Conservation (phyloP, 2,113 vertebrate genomes). For the Pao palembangensis region DNA sequence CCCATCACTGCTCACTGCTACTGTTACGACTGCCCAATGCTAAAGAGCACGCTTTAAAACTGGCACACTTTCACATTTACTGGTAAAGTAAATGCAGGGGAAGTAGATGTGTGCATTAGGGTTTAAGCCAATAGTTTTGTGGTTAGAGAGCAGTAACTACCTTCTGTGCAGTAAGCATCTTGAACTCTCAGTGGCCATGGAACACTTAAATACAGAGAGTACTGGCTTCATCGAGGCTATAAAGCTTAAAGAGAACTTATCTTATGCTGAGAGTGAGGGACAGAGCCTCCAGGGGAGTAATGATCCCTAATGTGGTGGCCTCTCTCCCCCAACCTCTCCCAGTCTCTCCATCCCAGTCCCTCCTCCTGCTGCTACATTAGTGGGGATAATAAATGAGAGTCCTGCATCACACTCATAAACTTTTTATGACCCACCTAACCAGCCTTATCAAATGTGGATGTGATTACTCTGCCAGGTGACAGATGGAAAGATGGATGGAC, state of each 20-base stretch:
- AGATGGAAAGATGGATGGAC: constrained; percentile 53
- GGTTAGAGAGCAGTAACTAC: constrained; percentile 67
- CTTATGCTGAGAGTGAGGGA: constrained; percentile 57
- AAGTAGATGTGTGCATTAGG: constrained; percentile 43
- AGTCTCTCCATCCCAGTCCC: constrained; percentile 28
- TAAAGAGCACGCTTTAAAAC: constrained; percentile 14
- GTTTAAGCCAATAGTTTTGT: constrained; percentile 53
- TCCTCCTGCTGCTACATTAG: constrained; percentile 67
- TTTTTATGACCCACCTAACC: constrained; percentile 74
- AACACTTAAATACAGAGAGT: constrained; percentile 70
- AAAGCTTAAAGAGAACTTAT: constrained; percentile 61
- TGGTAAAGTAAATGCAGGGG: constrained; percentile 36
- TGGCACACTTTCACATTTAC: constrained; percentile 19
- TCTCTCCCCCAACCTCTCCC: constrained; percentile 51
- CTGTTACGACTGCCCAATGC: not conserved
- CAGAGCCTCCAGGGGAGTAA: constrained; percentile 63
- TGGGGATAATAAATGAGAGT: constrained; percentile 73
- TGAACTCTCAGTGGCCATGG: constrained; percentile 61
- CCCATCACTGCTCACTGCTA: too few species aligned
- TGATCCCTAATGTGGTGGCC: constrained; percentile 71
- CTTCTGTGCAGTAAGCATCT: constrained; percentile 63
- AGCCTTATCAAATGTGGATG: constrained; percentile 74
- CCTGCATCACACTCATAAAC: constrained; percentile 65
- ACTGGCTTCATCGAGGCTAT: constrained; percentile 56
- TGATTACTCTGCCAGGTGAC: constrained; percentile 62